Percentiles rank a stretch among this genome's conserved stretches.
Evolutionary conservation across 2,113 vertebrate species (phyloP).

Genomic region (Taxidea taxus): DNA sequence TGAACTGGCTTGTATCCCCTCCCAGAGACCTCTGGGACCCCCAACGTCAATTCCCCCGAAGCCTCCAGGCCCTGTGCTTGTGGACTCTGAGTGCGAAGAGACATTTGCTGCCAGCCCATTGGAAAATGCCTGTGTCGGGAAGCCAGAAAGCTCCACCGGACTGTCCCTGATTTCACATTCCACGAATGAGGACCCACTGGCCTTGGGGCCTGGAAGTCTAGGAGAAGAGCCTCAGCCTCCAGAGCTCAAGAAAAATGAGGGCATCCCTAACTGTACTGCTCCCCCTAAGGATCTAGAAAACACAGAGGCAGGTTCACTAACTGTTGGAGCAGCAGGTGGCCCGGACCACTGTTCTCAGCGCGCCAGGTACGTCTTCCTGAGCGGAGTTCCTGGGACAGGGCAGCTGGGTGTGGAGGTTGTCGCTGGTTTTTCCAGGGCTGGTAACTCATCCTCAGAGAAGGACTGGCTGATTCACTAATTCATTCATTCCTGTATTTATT

Average conservation of each 20-base stretch:
- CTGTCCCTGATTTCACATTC: not conserved
- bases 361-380: slow-evolving; percentile 72
- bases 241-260: slow-evolving; percentile 44
- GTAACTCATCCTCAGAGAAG: not conserved
- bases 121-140: not conserved
- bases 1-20: not conserved
- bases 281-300: not conserved
- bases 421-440: not conserved
- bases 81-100: slow-evolving; percentile 45
- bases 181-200: slow-evolving; percentile 33
- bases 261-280: not conserved
- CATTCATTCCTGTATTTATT: not conserved
- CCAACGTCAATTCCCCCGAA: slow-evolving; percentile 58
- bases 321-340: not conserved
- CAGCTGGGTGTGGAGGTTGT: not conserved
- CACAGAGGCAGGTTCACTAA: not conserved
- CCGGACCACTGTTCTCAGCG: not conserved
- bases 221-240: slow-evolving; percentile 57
- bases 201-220: not conserved
- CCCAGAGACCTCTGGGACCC: not conserved
- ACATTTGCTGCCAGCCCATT: not conserved
- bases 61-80: slow-evolving; percentile 15
- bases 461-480: not conserved
- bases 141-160: not conserved
- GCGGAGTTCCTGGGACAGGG: not conserved